These are phyloP conservation scores for Australoheros scitulus DNA, from an alignment of 2,113 vertebrate species.

Conservation along the genomic window DNA sequence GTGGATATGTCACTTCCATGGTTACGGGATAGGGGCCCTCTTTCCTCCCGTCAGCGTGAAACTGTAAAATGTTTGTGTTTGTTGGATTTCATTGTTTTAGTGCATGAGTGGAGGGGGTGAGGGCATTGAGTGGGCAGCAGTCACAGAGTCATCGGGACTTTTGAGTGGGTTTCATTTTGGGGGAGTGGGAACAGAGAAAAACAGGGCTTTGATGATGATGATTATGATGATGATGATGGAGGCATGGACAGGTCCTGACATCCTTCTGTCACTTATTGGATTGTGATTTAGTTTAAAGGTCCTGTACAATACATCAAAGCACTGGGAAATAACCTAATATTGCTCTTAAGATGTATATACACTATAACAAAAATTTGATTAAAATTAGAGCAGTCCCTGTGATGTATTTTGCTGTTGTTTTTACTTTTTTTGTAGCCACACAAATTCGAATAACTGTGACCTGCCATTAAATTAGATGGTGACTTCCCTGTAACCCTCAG, in stretches of 20 bases:
- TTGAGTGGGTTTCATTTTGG: slow-evolving; percentile 50
- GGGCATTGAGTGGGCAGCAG: slow-evolving; percentile 45
- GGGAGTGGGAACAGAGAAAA: slow-evolving; percentile 70
- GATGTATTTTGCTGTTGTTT: not conserved
- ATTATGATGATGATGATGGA: slow-evolving; percentile 66
- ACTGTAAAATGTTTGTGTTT: slow-evolving; percentile 79
- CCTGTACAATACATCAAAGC: not conserved
- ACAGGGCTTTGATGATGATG: slow-evolving; percentile 64
- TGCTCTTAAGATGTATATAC: not conserved
- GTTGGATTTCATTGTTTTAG: slow-evolving; percentile 64
- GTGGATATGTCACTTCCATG: slow-evolving; percentile 81
- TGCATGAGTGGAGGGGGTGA: slow-evolving; percentile 44
- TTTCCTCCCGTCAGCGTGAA: slow-evolving; percentile 81
- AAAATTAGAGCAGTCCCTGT: not conserved
- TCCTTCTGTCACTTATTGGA: slow-evolving; percentile 5
- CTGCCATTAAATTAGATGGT: not conserved
- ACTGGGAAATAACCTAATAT: not conserved
- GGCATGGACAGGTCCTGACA: slow-evolving; percentile 45
- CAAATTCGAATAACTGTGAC: too few species aligned
- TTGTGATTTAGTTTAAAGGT: not conserved
- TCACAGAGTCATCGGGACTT: slow-evolving; percentile 64
- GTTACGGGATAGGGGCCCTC: slow-evolving; percentile 78
- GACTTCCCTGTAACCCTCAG: rapidly evolving
- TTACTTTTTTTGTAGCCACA: not conserved
- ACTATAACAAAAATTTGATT: not conserved